Conservation (phyloP, 1,140 invertebrate genomes). For the Neodiprion pinetum region DNA sequence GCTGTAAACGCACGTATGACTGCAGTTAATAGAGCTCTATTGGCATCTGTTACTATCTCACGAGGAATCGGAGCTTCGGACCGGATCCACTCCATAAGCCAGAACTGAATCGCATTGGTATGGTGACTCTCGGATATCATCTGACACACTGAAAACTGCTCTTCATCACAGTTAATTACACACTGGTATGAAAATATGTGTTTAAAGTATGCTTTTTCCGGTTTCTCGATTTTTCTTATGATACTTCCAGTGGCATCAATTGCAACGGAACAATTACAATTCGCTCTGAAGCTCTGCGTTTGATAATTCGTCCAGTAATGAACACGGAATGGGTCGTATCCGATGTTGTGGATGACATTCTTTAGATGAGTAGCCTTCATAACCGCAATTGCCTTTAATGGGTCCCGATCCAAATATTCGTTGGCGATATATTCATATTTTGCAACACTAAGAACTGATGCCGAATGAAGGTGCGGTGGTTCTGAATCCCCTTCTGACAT, state of each 20-base stretch:
- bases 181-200: slow-evolving; percentile 29
- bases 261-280: too few relatives aligned
- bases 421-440: slow-evolving; percentile 19
- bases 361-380: too few relatives aligned
- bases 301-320: too few relatives aligned
- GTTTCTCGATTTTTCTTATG: too few relatives aligned
- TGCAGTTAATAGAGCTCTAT: slow-evolving; percentile 24
- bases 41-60: slow-evolving; percentile 23
- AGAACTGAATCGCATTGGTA: slow-evolving; percentile 26
- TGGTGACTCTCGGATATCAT: slow-evolving; percentile 29
- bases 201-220: too few relatives aligned
- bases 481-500: slow-evolving; percentile 23
- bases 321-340: too few relatives aligned
- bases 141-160: slow-evolving; percentile 22
- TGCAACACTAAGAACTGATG: slow-evolving; percentile 17
- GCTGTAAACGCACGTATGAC: slow-evolving; percentile 17
- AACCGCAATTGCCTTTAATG: slow-evolving; percentile 22
- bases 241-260: too few relatives aligned
- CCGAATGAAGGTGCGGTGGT: slow-evolving; percentile 19
- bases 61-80: slow-evolving; percentile 21
- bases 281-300: too few relatives aligned
- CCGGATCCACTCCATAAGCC: slow-evolving; percentile 23
- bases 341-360: too few relatives aligned
- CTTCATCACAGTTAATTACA: slow-evolving; percentile 17
- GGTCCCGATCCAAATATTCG: slow-evolving; percentile 25